These are phyloP conservation scores for Pygmarrhopalites habei DNA, from an alignment of 1,140 invertebrate species.

Conservation along the genomic window DNA sequence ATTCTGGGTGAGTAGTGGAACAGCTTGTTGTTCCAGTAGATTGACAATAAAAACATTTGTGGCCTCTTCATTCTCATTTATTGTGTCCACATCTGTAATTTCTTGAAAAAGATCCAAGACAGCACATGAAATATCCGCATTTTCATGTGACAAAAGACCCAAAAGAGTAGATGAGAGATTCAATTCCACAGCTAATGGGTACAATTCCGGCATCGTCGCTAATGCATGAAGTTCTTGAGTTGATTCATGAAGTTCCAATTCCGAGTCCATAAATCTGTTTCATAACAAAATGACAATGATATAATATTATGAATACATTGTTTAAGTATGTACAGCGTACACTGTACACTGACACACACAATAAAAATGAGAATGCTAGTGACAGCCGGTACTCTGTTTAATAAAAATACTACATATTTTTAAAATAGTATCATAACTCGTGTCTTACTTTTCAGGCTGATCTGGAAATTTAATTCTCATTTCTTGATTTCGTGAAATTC, in stretches of 20 bases:
- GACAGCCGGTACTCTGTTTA: not conserved
- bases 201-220: constrained; percentile 91
- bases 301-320: no score
- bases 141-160: constrained; percentile 91
- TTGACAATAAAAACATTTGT: constrained; percentile 68
- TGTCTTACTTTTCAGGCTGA: constrained; percentile 75
- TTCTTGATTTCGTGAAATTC: constrained; percentile 89
- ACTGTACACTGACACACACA: no score
- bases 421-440: no score
- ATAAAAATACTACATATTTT: no score
- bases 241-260: constrained; percentile 86
- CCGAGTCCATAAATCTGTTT: constrained; percentile 94
- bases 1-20: constrained; percentile 86
- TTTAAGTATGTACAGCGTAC: no score
- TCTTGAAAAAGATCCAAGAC: constrained; percentile 79
- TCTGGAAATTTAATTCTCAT: constrained; percentile 98
- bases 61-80: constrained; percentile 81
- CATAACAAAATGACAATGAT: constrained; percentile 33
- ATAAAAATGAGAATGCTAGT: not conserved
- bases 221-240: constrained; percentile 90
- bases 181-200: constrained; percentile 82
- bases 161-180: constrained; percentile 82
- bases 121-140: constrained; percentile 84
- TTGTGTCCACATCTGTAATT: constrained; percentile 89
- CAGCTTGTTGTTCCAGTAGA: constrained; percentile 78